A percentile compares a stretch with the other conserved stretches of the same genome.
Evolutionary conservation across 2,113 vertebrate genomes (phyloP).

Genomic region (Anolis sagrei): DNA sequence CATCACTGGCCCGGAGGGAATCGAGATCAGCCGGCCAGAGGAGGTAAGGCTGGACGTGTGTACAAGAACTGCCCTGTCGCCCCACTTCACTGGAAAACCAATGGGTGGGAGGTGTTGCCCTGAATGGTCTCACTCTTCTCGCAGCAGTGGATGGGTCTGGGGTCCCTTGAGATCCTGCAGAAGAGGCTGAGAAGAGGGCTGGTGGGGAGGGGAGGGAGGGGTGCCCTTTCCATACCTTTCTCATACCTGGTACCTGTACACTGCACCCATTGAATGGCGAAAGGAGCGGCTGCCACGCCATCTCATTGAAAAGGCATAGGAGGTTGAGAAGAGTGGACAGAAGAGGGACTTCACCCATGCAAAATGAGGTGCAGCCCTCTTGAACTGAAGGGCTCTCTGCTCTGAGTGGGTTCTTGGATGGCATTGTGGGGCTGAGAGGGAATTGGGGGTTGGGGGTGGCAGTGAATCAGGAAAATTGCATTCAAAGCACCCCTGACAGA

Average conservation of each 20-base stretch:
- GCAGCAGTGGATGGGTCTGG: no score
- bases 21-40: constrained; percentile 95
- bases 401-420: not conserved
- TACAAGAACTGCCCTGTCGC: not conserved
- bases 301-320: not conserved
- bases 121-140: not conserved
- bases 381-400: not conserved
- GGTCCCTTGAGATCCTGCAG: no score
- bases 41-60: constrained; percentile 78
- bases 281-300: not conserved
- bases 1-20: constrained; percentile 94
- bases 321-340: not conserved
- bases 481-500: no score
- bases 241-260: no score
- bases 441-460: not conserved
- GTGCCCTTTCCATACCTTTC: no score
- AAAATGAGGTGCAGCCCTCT: not conserved
- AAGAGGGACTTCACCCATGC: not conserved
- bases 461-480: no score
- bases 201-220: not conserved
- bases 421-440: not conserved
- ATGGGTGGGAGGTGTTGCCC: no score
- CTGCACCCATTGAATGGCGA: not conserved
- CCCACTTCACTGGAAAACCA: not conserved
- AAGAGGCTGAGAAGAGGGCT: not conserved